Conservation (phyloP, 2,113 vertebrate genomes). For the Sturnira hondurensis region DNA sequence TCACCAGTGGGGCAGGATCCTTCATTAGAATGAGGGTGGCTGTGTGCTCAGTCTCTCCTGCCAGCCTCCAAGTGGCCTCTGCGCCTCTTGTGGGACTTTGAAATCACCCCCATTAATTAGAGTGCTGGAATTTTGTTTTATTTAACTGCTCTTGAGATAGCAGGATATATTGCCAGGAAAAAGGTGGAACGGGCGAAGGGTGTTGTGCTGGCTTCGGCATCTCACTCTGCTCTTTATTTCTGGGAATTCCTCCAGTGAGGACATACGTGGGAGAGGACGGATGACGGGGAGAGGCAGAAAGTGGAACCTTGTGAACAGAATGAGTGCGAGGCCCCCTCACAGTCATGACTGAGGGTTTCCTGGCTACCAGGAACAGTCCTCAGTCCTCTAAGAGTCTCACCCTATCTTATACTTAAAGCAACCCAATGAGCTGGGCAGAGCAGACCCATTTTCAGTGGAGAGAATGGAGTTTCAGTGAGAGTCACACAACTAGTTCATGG, state of each 20-base stretch:
- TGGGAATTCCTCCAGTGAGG: neutral
- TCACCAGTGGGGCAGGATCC: neutral
- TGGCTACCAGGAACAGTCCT: neutral
- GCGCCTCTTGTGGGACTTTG: neutral
- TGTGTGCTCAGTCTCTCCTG: neutral
- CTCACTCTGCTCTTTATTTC: neutral
- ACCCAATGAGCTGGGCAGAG: neutral
- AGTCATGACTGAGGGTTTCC: neutral
- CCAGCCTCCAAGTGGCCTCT: neutral
- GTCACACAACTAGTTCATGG: neutral
- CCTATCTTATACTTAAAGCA: neutral
- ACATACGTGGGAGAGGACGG: accelerated
- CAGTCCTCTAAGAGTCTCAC: neutral
- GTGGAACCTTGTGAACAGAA: neutral
- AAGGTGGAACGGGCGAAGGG: neutral
- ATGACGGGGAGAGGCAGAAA: neutral
- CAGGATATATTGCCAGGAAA: conserved; percentile 18
- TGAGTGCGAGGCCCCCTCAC: neutral
- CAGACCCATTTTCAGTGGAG: neutral
- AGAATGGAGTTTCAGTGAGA: neutral
- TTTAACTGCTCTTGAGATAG: neutral
- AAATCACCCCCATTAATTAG: neutral
- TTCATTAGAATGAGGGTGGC: conserved; percentile 42
- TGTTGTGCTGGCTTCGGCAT: neutral
- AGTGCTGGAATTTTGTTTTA: neutral